Evolutionary conservation across 1,140 invertebrate genomes (phyloP), one percentile per base, ranked within the genome.

Genomic region (Neodiprion pinetum): DNA sequence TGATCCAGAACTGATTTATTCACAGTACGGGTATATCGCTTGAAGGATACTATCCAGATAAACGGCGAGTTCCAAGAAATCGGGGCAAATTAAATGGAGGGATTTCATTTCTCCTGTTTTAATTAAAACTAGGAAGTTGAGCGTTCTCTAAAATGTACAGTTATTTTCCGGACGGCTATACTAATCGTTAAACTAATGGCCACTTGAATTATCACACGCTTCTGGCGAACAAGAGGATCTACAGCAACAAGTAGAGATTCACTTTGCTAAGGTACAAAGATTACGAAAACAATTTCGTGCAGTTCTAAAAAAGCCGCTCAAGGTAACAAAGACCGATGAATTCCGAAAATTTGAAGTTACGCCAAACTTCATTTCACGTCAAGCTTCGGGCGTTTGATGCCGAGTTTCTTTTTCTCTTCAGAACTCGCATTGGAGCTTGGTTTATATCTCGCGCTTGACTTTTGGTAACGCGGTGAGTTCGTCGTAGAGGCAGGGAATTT

Each of bases 61-160:
- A 61, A 61, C 4, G n/a, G n/a, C 0, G 9, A 5, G 9, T 61
- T 61, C n/a, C n/a, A 9, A 9, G 53, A 61, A 61, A 61, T 17
- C 11, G n/a, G n/a, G n/a, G 9, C 4, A 17, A 17, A 61, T 61
- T 12, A 5, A 61, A 61, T 17, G 53, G 11, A 8, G 11, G 11
- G 53, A 14, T 14, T 61, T 61, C n/a, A 61, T 14, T 61, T 61
- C 53, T 61, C n/a, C 8, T 61, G 53, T 12, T 61, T 7, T 61
- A 61, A 61, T 61, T 61, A 61, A 61, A 61, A 61, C 53, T 12
- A 61, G 53, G 53, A 61, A 4, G 53, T 61, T 61, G n/a, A 61
- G n/a, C 11, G 53, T 61, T 40, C 53, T 17, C 3, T 12, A 61
- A 8, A 61, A 9, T 17, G 53, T 61, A 61, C 53, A 9, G 4